These are phyloP conservation scores for Melanerpes aurifrons DNA, from an alignment of 2,113 vertebrate genomes.

Conservation along the genomic window DNA sequence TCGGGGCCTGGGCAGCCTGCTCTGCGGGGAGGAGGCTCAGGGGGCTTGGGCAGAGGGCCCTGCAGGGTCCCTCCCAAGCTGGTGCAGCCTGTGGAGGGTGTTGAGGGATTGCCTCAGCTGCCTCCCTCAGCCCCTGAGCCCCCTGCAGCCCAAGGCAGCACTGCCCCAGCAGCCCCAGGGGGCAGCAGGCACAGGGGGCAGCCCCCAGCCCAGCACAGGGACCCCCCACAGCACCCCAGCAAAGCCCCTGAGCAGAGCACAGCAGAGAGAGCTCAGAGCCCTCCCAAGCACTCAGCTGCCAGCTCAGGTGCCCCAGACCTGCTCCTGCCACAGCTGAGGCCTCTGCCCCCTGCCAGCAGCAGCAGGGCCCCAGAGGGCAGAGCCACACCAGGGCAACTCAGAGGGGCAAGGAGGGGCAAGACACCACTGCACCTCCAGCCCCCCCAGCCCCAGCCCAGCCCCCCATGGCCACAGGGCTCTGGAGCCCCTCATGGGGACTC, in stretches of 20 bases:
- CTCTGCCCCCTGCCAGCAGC: not conserved
- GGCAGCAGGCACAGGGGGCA: too few species aligned
- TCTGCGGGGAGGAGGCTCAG: too few species aligned
- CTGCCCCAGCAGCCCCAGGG: not conserved
- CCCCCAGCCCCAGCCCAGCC: too few species aligned
- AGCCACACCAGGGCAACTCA: not conserved
- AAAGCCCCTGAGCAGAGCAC: not conserved
- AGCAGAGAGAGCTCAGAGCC: not conserved
- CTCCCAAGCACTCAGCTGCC: not conserved
- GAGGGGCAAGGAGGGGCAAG: not conserved
- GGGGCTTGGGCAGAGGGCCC: too few species aligned
- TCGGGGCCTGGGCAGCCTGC: too few species aligned
- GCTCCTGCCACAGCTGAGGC: not conserved
- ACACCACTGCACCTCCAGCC: not conserved
- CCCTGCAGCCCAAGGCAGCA: not conserved
- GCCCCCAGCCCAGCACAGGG: not conserved
- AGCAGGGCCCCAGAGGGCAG: not conserved
- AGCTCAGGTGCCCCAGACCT: not conserved
- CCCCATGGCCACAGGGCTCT: too few species aligned
- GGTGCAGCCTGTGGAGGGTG: not conserved
- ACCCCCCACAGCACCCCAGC: not conserved
- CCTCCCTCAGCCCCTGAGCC: not conserved
- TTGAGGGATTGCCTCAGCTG: not conserved
- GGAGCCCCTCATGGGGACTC: too few species aligned
- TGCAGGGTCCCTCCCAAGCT: too few species aligned